phyloP scores from a whole-genome alignment of 2,888 invertebrate genomes.

The Ommatoiulus sabulosus region DNA sequence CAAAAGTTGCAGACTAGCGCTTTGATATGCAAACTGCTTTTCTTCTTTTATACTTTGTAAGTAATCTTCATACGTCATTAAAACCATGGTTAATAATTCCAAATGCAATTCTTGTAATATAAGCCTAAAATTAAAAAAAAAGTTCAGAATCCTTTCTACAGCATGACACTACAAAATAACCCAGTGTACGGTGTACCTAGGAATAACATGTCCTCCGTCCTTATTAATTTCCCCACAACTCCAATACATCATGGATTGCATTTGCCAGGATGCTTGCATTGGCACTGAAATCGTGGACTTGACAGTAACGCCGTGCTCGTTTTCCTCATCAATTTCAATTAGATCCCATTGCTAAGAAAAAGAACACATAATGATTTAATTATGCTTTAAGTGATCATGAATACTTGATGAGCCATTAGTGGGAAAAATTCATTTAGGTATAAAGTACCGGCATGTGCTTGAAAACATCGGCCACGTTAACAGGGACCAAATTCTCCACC shows the following conservation, averaged over 20 bases:
- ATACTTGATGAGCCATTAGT: background rate
- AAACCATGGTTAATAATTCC: slow-evolving; percentile 33
- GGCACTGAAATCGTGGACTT: slow-evolving; percentile 57
- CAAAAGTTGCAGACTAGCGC: slow-evolving; percentile 45
- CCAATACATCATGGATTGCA: slow-evolving; percentile 51
- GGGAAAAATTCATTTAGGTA: background rate
- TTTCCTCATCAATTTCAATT: slow-evolving; percentile 56
- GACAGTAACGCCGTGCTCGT: slow-evolving; percentile 54
- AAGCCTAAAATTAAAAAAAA: slow-evolving; percentile 45
- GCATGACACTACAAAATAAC: too few species aligned
- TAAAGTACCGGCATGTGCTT: slow-evolving; percentile 55
- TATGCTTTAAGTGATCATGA: background rate
- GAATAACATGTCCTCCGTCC: slow-evolving; percentile 54
- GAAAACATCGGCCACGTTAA: background rate
- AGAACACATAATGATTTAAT: background rate
- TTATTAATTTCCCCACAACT: slow-evolving; percentile 55
- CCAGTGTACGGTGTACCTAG: slow-evolving; percentile 38
- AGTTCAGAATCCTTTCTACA: background rate
- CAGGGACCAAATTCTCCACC: slow-evolving; percentile 24
- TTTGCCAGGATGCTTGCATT: slow-evolving; percentile 52
- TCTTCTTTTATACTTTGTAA: background rate
- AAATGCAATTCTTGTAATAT: slow-evolving; percentile 49
- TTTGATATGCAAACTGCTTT: slow-evolving; percentile 29
- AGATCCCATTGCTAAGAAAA: slow-evolving; percentile 54
- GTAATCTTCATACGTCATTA: slow-evolving; percentile 29